A percentile compares a stretch with the other conserved stretches of the same genome.
phyloP scores from a whole-genome alignment of 2,113 vertebrate genomes.

The Pleuronectes platessa region DNA sequence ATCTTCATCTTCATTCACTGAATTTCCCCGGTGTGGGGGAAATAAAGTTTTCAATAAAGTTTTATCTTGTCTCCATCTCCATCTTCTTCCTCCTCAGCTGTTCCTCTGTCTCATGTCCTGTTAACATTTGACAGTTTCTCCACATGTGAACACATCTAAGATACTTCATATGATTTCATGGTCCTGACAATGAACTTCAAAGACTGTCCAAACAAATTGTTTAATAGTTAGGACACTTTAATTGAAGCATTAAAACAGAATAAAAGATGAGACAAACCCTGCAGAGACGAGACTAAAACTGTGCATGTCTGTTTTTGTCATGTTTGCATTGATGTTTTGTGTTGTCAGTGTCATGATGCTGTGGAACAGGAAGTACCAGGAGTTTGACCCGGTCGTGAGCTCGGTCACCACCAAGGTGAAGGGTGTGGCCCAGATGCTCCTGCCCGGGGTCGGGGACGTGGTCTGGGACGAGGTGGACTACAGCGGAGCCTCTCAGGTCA shows the following conservation, averaged over 20 bases:
- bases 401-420: slow-evolving; percentile 82
- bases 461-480: slow-evolving; percentile 84
- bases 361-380: slow-evolving; percentile 76
- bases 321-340: background rate
- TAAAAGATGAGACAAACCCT: background rate
- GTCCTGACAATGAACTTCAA: too few relatives aligned
- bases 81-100: background rate
- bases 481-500: slow-evolving; percentile 76
- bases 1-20: background rate
- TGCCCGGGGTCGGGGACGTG: slow-evolving; percentile 53
- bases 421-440: slow-evolving; percentile 69
- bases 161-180: too few relatives aligned
- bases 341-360: slow-evolving; percentile 65
- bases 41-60: too few relatives aligned
- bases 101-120: background rate
- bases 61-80: too few relatives aligned
- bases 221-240: background rate
- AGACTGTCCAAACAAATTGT: too few relatives aligned
- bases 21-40: too few relatives aligned
- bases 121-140: background rate
- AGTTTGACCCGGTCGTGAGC: slow-evolving; percentile 80
- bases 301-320: background rate
- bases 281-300: background rate
- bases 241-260: background rate
- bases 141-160: background rate